Base-by-base conservation (phyloP, 2,888 invertebrate genomes). In the Sphaeridia pumilis region DNA sequence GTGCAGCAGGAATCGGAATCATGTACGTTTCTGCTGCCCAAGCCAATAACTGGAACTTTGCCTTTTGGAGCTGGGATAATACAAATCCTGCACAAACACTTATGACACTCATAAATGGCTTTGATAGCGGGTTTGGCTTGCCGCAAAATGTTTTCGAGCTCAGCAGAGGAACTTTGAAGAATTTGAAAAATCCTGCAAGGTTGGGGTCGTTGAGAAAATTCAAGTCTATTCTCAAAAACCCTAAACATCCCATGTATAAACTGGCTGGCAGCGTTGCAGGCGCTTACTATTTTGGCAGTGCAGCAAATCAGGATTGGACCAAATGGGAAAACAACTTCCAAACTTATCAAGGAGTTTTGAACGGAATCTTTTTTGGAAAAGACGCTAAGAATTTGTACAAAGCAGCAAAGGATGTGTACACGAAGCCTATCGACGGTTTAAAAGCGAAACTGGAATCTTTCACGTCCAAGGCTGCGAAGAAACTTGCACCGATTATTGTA, bases 31-130 rank as follows among this genome's bases (percentile, higher is more conserved):
- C 21, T 1, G 48, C 36, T 12, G 28, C 21, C 2, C 5, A 36
- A 25, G 34, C 41, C 2, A 49, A 49, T 28, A 41, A 34, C 3
- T 34, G 34, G 2, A 42, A 36, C 1, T 35, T 45, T 2, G 28
- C 26, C 22, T 49, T 56, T 21, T 53, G 41, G 49, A 31, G 49
- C 10, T 56, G 56, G 56, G 46, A 56, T 21, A 49, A 45, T 44
- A 28, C 25, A 4, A n/a, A 53, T 34, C 56, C 56, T 2, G 36
- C 2, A 7, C n/a, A n/a, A 14, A 46, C 49, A 2, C 1, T 35
- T 5, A 28, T 27, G 1, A 35, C 35, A 2, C 22, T 53, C 2
- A 3, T 43, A 20, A 47, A 21, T n/a, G 24, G 46, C 10, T 49
- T 49, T 31, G 43, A 43, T 26, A 22, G 20, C 4, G 49, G 46